A percentile compares a stretch with the other conserved stretches of the same genome.
Evolutionary conservation across 2,888 invertebrate species (phyloP).

Genomic region (Xestia xanthographa): DNA sequence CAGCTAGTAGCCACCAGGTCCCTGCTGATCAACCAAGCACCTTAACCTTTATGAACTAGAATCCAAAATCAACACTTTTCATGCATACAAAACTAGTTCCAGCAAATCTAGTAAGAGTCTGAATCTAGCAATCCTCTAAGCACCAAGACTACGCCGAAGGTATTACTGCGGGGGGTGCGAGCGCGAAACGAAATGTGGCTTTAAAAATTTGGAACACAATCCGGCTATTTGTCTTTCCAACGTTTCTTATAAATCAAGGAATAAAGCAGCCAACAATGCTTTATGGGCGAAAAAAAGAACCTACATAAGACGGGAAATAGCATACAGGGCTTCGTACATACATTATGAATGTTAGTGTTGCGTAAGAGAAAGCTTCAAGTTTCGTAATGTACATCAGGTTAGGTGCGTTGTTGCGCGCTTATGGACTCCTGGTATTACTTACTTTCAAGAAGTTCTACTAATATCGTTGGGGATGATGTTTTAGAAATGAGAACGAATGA

Average conservation of each 20-base stretch:
- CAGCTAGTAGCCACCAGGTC: background rate
- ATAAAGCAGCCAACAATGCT: conserved; percentile 92
- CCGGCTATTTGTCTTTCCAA: conserved; percentile 94
- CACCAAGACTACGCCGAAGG: conserved; percentile 81
- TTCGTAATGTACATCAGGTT: conserved; percentile 64
- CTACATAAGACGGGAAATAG: conserved; percentile 90
- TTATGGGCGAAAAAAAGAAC: conserved; percentile 91
- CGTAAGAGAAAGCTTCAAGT: conserved; percentile 81
- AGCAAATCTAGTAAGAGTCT: conserved; percentile 54
- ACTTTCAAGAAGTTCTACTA: conserved; percentile 39
- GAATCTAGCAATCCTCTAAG: conserved; percentile 69
- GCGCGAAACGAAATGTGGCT: conserved; percentile 93
- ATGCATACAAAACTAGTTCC: conserved; percentile 45
- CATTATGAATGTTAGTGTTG: conserved; percentile 88
- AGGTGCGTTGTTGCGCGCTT: conserved; percentile 57
- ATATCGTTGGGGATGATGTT: conserved; percentile 17
- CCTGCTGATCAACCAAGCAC: background rate
- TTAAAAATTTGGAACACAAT: conserved; percentile 95
- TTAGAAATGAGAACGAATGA: conserved; percentile 28
- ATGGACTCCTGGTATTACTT: conserved; percentile 56
- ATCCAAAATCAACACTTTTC: conserved; percentile 24
- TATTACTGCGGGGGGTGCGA: conserved; percentile 84
- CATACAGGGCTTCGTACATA: conserved; percentile 87
- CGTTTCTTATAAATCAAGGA: conserved; percentile 93
- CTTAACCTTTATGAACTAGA: background rate